Conservation (phyloP, 2,888 invertebrate genomes). For the Drosophila macrospina region DNA sequence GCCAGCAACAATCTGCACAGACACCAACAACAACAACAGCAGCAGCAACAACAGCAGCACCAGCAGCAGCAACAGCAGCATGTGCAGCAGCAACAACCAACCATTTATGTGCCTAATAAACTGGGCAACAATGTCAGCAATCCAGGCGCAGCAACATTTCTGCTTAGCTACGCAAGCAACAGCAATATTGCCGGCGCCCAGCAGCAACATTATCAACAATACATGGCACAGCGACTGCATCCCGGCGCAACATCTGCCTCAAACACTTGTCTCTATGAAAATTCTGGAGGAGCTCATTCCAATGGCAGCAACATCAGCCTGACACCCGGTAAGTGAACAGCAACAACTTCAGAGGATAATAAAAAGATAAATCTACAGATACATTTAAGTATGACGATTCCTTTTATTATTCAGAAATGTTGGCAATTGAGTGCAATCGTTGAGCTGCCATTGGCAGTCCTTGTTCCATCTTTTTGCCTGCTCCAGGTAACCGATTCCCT, state of each 20-base stretch:
- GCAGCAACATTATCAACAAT: conserved; percentile 79
- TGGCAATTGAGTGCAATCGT: conserved; percentile 61
- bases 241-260: conserved; percentile 71
- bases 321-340: conserved; percentile 70
- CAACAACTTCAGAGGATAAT: neutral
- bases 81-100: conserved; percentile 56
- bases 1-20: conserved; percentile 60
- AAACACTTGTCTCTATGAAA: conserved; percentile 62
- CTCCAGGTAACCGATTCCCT: conserved; percentile 23
- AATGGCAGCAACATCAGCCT: conserved; percentile 52
- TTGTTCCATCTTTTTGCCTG: no score
- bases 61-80: conserved; percentile 45
- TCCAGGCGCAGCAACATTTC: conserved; percentile 57
- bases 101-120: conserved; percentile 68
- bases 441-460: conserved; percentile 60
- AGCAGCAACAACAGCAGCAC: conserved; percentile 49
- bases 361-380: no score
- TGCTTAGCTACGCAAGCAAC: conserved; percentile 76
- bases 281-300: conserved; percentile 32
- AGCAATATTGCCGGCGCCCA: conserved; percentile 67
- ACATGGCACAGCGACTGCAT: conserved; percentile 68
- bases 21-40: conserved; percentile 44
- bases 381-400: neutral
- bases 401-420: neutral
- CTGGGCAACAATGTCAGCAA: conserved; percentile 54